Percentiles rank a stretch among this genome's conserved stretches.
phyloP scores from a whole-genome alignment of 2,797 vertebrate genomes.

The Kryptolebias ocellatus region DNA sequence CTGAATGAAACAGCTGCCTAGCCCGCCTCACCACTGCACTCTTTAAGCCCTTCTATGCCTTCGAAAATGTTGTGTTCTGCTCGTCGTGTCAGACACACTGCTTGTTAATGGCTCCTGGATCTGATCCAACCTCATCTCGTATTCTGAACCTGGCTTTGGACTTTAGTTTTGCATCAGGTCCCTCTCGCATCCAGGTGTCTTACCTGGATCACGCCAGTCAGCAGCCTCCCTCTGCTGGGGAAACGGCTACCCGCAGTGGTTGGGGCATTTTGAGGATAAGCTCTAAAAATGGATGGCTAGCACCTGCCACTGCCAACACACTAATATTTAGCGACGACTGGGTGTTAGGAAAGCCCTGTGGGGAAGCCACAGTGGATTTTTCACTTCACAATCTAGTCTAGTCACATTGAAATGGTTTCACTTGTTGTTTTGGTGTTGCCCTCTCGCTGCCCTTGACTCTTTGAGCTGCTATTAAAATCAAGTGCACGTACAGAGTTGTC shows the following conservation, averaged over 20 bases:
- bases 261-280: conserved; percentile 61
- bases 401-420: conserved; percentile 57
- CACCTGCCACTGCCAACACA: conserved; percentile 61
- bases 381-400: conserved; percentile 63
- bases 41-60: conserved; percentile 66
- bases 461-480: conserved; percentile 65
- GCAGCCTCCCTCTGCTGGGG: conserved; percentile 28
- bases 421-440: conserved; percentile 49
- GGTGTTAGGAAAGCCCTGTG: conserved; percentile 55
- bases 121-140: conserved; percentile 67
- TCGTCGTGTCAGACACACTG: conserved; percentile 66
- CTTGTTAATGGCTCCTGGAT: conserved; percentile 74
- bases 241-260: conserved; percentile 48
- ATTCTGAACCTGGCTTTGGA: conserved; percentile 62
- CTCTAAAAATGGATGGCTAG: conserved; percentile 46
- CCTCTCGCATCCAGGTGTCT: conserved; percentile 50
- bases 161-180: conserved; percentile 31
- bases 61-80: conserved; percentile 72
- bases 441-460: conserved; percentile 68
- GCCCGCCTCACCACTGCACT: conserved; percentile 50
- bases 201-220: conserved; percentile 68
- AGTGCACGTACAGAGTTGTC: conserved; percentile 59
- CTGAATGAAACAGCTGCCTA: conserved; percentile 79
- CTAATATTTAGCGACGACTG: conserved; percentile 58
- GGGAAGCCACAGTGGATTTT: conserved; percentile 54